phyloP scores from a whole-genome alignment of 2,888 invertebrate genomes.

The Agriotes lineatus region DNA sequence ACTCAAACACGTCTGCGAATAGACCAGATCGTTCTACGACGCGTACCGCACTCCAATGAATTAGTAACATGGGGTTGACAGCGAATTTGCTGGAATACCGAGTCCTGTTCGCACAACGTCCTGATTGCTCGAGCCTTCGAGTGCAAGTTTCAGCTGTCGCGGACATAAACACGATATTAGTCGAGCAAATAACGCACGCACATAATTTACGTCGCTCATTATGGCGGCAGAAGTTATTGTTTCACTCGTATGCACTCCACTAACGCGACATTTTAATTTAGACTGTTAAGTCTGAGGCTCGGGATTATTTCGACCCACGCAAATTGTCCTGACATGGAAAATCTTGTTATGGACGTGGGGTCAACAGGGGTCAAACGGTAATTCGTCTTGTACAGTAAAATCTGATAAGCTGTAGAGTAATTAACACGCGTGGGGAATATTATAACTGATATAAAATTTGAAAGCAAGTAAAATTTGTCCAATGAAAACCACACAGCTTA shows the following conservation, averaged over 20 bases:
- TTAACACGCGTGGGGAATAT: no score
- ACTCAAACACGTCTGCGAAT: neutral
- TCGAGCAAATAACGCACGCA: neutral
- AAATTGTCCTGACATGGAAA: neutral
- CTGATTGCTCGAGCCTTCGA: neutral
- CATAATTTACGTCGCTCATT: neutral
- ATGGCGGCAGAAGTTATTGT: neutral
- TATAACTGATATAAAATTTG: no score
- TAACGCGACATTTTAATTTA: neutral
- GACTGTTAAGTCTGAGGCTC: neutral
- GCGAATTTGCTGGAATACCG: constrained; percentile 1
- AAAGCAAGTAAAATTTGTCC: no score
- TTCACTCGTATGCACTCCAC: neutral
- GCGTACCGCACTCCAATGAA: constrained; percentile 1
- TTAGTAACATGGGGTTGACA: neutral
- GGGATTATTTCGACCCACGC: neutral
- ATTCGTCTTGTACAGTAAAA: no score
- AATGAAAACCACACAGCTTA: no score
- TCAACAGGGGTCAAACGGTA: neutral
- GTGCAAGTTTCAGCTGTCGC: neutral
- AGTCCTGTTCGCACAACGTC: neutral
- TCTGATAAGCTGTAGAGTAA: no score
- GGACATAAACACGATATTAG: neutral
- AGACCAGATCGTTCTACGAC: neutral
- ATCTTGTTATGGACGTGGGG: neutral